Conservation (phyloP, 2,113 vertebrate genomes). For the Apodemus speciosus region DNA sequence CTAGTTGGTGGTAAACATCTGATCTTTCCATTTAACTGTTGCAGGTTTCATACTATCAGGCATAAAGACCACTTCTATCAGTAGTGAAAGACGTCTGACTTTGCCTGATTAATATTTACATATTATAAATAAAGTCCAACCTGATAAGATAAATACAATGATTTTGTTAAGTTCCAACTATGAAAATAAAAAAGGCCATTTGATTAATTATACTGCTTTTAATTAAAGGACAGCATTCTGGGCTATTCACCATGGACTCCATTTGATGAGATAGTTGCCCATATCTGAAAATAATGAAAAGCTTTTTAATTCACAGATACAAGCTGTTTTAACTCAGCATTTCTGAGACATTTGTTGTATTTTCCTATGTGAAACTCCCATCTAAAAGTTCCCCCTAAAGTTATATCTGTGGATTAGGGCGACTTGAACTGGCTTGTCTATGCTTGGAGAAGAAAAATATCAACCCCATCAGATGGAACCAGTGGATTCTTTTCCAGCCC, state of each 20-base stretch:
- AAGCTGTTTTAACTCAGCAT: background rate
- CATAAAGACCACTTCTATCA: background rate
- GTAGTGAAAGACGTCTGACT: background rate
- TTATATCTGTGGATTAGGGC: background rate
- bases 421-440: background rate
- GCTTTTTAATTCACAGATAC: background rate
- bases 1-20: background rate
- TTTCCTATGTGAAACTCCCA: background rate
- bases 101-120: slow-evolving; percentile 8
- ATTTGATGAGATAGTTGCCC: background rate
- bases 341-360: background rate
- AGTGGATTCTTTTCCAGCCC: slow-evolving; percentile 48
- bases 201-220: slow-evolving; percentile 18
- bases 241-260: background rate
- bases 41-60: background rate
- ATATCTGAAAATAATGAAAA: background rate
- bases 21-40: background rate
- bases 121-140: slow-evolving; percentile 14
- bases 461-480: slow-evolving; percentile 55
- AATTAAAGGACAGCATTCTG: background rate
- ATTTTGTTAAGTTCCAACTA: background rate
- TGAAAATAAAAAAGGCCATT: background rate
- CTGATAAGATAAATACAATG: background rate
- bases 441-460: background rate
- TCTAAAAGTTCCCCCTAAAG: background rate